These are phyloP conservation scores for Strix uralensis DNA, from an alignment of 2,113 vertebrate species.

Conservation along the genomic window DNA sequence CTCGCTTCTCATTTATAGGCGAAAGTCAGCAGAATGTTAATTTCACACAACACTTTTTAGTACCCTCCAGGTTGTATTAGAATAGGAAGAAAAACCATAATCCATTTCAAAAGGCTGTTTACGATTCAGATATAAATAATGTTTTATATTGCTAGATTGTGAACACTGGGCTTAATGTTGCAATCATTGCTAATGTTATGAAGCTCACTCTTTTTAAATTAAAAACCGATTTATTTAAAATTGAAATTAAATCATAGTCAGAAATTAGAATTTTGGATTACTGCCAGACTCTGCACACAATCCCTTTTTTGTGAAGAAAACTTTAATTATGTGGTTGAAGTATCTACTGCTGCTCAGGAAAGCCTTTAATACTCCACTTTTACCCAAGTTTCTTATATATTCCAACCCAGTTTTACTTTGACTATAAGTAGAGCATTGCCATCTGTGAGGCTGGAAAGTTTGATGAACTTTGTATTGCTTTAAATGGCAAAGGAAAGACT, in stretches of 20 bases:
- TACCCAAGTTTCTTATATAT: conserved; percentile 31
- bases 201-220: conserved; percentile 98
- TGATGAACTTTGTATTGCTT: background rate
- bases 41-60: conserved; percentile 94
- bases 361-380: conserved; percentile 47
- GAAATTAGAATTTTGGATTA: conserved; percentile 97
- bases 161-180: conserved; percentile 90
- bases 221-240: conserved; percentile 99
- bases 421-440: background rate
- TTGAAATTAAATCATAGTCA: conserved; percentile 98
- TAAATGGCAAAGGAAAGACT: background rate
- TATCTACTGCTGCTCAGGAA: conserved; percentile 71
- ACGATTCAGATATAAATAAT: conserved; percentile 88
- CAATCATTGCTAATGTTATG: conserved; percentile 87
- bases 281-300: conserved; percentile 86
- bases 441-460: background rate
- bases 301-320: conserved; percentile 83
- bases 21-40: conserved; percentile 95
- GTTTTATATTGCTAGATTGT: conserved; percentile 89
- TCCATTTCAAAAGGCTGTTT: conserved; percentile 91
- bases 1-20: conserved; percentile 90
- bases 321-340: conserved; percentile 87
- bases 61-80: conserved; percentile 93
- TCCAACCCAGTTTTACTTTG: background rate
- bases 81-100: conserved; percentile 85